phyloP scores from a whole-genome alignment of 2,888 invertebrate species.

The Troides aeacus region DNA sequence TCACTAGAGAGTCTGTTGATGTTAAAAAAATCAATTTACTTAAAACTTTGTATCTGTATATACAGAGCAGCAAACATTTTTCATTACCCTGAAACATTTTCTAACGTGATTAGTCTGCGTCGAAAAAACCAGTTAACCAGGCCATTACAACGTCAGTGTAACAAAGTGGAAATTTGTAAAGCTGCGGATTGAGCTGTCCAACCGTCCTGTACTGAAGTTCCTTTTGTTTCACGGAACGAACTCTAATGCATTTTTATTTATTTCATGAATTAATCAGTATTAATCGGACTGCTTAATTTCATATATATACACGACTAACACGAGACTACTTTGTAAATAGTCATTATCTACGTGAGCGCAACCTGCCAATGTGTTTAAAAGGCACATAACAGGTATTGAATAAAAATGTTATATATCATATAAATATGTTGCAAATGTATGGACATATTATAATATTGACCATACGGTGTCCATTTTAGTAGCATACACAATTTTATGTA shows the following conservation, averaged over 20 bases:
- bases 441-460: no score
- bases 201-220: background rate
- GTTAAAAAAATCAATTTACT: background rate
- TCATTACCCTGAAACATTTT: constrained; percentile 2
- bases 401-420: no score
- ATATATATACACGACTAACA: no score
- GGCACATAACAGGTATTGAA: no score
- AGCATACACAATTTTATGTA: background rate
- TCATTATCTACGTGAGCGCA: no score
- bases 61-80: background rate
- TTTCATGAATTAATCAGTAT: no score
- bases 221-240: background rate
- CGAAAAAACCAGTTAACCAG: constrained; percentile 14
- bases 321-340: no score
- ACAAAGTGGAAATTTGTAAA: constrained; percentile 20
- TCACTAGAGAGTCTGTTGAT: no score
- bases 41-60: background rate
- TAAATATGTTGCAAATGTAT: no score
- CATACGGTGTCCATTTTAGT: no score
- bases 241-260: background rate
- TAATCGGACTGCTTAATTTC: no score
- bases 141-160: constrained; percentile 12
- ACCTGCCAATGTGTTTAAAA: no score
- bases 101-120: constrained; percentile 1
- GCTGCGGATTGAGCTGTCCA: constrained; percentile 17